Conservation (phyloP, 2,113 vertebrate species). For the Sturnira hondurensis region DNA sequence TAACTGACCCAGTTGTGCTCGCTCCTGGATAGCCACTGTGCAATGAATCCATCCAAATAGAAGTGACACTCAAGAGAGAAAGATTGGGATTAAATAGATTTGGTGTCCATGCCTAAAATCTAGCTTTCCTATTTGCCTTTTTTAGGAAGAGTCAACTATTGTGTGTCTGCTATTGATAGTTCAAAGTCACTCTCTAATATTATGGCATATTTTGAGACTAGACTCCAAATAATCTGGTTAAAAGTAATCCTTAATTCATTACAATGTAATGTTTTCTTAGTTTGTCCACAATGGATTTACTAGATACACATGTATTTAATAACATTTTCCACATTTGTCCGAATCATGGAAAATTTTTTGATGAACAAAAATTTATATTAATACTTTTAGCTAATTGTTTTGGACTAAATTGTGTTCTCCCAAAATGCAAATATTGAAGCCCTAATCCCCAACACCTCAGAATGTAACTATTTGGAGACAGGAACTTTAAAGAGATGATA, state of each 20-base stretch:
- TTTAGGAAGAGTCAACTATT: background rate
- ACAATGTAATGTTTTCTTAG: background rate
- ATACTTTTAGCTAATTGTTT: background rate
- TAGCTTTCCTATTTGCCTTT: background rate
- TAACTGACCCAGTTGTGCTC: background rate
- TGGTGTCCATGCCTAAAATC: background rate
- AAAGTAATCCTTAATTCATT: background rate
- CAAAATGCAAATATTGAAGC: background rate
- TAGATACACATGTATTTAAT: background rate
- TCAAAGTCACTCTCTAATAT: background rate
- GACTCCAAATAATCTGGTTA: background rate
- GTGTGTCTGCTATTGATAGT: background rate
- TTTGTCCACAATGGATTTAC: background rate
- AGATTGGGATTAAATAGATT: background rate
- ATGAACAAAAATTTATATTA: background rate
- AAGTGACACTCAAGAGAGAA: background rate
- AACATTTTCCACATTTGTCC: background rate
- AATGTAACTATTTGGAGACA: background rate
- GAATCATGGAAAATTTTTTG: background rate
- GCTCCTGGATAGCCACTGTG: background rate
- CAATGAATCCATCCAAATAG: background rate
- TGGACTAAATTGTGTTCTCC: background rate
- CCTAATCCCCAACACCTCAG: background rate
- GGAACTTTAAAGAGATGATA: background rate
- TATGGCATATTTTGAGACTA: background rate